A percentile compares a stretch with the other conserved stretches of the same genome.
These are phyloP conservation scores for Heliocidaris erythrogramma DNA, from an alignment of 35 echinoderm and acorn worm species.

Conservation along the genomic window DNA sequence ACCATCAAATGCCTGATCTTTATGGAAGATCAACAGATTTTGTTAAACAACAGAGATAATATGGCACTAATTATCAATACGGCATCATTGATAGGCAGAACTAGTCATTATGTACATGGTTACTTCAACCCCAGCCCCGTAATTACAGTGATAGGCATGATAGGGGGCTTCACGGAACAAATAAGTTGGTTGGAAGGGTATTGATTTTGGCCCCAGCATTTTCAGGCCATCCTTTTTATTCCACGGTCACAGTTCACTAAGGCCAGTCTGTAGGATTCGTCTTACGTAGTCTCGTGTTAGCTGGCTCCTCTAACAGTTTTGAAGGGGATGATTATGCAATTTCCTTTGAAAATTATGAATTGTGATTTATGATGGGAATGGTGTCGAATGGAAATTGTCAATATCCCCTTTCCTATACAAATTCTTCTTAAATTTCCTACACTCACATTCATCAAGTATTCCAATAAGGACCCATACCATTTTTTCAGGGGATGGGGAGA, in stretches of 20 bases:
- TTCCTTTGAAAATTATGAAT: not conserved
- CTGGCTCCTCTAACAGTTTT: not conserved
- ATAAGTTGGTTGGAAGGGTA: not conserved
- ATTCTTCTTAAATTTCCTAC: not conserved
- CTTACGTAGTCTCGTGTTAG: not conserved
- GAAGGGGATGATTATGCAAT: not conserved
- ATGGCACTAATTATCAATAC: not conserved
- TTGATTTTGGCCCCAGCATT: not conserved
- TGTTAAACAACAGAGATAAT: not conserved
- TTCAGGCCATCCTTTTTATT: not conserved
- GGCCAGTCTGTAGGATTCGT: not conserved
- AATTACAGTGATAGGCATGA: not conserved
- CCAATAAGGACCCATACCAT: no score
- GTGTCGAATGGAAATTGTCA: conserved; percentile 16
- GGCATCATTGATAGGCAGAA: not conserved
- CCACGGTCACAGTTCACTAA: not conserved
- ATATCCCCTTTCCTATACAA: not conserved
- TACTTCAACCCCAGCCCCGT: not conserved
- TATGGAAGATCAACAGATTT: not conserved
- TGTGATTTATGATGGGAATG: not conserved
- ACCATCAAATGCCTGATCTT: not conserved
- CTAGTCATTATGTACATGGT: conserved; percentile 9
- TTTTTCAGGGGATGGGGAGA: not conserved
- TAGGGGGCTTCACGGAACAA: not conserved
- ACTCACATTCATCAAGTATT: not conserved